phyloP scores from a whole-genome alignment of 1,140 invertebrate species.

The Leptopilina clavipes region DNA sequence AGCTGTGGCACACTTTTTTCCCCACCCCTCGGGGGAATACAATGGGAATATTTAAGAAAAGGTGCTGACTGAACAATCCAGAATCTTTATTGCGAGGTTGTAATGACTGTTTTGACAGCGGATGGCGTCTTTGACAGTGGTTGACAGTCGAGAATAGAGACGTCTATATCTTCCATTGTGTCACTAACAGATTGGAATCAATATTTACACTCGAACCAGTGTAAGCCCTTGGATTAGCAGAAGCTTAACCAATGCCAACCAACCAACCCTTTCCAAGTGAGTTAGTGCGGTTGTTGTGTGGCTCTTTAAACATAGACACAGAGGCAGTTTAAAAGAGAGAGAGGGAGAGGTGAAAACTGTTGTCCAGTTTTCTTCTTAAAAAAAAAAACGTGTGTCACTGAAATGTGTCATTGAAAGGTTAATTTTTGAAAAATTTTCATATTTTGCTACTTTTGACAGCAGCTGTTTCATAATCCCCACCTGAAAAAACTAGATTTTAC shows the following conservation, averaged over 20 bases:
- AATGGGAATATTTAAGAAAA: background rate
- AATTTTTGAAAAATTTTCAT: no score
- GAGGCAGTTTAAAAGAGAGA: background rate
- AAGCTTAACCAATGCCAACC: slow-evolving; percentile 58
- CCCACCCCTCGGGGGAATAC: background rate
- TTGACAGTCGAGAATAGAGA: slow-evolving; percentile 39
- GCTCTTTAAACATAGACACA: background rate
- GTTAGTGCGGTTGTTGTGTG: slow-evolving; percentile 38
- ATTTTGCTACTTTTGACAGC: no score
- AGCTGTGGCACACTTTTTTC: background rate
- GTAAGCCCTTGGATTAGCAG: slow-evolving; percentile 65
- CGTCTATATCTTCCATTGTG: slow-evolving; percentile 55
- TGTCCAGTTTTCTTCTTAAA: background rate
- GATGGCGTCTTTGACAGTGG: slow-evolving; percentile 40
- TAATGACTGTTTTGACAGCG: slow-evolving; percentile 70
- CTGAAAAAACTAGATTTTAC: no score
- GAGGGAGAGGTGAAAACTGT: slow-evolving; percentile 7
- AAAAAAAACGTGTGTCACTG: no score
- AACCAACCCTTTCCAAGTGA: slow-evolving; percentile 67
- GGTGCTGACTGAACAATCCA: background rate
- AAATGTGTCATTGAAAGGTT: no score
- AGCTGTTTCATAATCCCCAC: no score
- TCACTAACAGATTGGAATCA: slow-evolving; percentile 66
- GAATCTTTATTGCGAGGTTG: slow-evolving; percentile 49
- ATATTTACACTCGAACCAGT: slow-evolving; percentile 67